Evolutionary conservation across 2,113 vertebrate species (phyloP).

Genomic region (Microtus pennsylvanicus): DNA sequence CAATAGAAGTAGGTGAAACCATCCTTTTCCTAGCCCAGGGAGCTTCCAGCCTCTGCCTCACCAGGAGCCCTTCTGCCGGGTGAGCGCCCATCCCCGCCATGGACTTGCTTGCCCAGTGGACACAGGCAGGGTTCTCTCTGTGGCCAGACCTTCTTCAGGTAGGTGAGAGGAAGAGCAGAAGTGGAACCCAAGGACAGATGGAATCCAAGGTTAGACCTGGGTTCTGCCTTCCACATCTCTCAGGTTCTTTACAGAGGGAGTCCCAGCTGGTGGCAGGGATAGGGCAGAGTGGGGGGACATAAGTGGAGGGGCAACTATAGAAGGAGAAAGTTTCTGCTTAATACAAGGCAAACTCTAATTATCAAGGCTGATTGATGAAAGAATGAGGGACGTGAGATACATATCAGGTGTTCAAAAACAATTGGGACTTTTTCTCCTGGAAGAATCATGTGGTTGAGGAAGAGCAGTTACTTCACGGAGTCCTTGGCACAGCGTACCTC

Average conservation of each 20-base stretch:
- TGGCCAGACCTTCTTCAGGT: constrained; percentile 3
- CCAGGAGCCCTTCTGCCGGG: neutral
- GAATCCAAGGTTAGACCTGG: neutral
- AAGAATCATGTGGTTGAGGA: neutral
- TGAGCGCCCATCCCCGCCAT: neutral
- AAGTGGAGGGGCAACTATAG: no score
- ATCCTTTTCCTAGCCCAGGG: neutral
- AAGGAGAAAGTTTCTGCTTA: neutral
- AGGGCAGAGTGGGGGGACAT: neutral
- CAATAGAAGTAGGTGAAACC: neutral
- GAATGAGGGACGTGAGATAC: neutral
- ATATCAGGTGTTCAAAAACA: neutral
- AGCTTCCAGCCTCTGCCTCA: neutral
- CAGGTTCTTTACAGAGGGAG: neutral
- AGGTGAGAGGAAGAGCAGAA: neutral
- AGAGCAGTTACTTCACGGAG: neutral
- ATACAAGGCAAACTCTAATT: neutral
- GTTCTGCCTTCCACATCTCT: neutral
- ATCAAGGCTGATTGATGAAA: neutral
- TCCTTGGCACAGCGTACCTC: neutral
- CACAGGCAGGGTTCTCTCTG: neutral
- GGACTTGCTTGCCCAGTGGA: neutral
- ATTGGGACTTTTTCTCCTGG: neutral
- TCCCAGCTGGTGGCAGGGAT: neutral
- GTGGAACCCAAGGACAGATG: neutral